Evolutionary conservation across 1,140 invertebrate genomes (phyloP), one percentile per base, ranked within the genome.

Genomic region (Drosophila simulans): DNA sequence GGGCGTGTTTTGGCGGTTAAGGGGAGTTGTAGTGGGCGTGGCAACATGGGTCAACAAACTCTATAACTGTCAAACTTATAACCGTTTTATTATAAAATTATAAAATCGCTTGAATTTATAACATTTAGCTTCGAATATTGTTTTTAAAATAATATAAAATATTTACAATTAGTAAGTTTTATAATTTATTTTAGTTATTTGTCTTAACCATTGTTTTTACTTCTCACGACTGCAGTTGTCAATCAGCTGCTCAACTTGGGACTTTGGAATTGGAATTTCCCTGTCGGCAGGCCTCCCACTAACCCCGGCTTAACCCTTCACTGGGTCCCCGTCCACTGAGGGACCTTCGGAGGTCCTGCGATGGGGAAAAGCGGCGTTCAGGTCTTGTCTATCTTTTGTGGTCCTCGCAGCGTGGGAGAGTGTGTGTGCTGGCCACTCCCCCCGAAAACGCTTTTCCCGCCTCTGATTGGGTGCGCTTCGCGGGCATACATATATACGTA

Each of bases 401-500:
- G 39, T 3, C 34, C 22, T 5, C 25, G 31, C 31, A 15, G 34
- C 10, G 20, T 46, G 34, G 25, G 12, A 17, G 25, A 46, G 48
- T 53, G 49, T 55, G 22, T 48, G 52, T 15, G n/a, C 39, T 71
- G 66, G 69, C 66, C 69, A 72, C 69, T 59, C 69, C 66, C 69
- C 45, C 69, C 66, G 46, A 45, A 70, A 69, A 59, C 69, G 66
- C 40, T 59, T 70, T 46, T 72, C 51, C 68, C 68, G 69, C 66
- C 69, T 71, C 66, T 72, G 69, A 72, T 72, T 72, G 69, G 69
- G 39, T 40, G 68, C 69, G 52, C 66, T 51, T 35, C 66, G 48
- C 52, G 39, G n/a, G 43, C 15, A 65, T 64, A 66, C 54, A 54
- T 39, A 68, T 34, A 11, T 34, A 35, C 45, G 22, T 34, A 35